phyloP scores from a whole-genome alignment of 1,140 invertebrate genomes.

The Nasonia vitripennis region DNA sequence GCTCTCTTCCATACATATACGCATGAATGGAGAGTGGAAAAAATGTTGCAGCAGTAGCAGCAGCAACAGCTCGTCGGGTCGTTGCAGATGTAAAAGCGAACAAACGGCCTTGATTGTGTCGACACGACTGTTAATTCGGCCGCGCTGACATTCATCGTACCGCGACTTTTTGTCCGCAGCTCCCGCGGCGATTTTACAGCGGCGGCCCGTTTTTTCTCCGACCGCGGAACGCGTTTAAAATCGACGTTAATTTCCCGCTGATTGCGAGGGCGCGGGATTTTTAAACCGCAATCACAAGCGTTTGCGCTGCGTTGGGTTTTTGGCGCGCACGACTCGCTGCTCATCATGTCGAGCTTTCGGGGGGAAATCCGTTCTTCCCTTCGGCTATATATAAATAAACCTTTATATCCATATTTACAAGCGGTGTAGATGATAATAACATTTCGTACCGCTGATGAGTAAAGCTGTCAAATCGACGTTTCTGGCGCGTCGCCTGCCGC shows the following conservation, averaged over 20 bases:
- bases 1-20: no score
- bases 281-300: background rate
- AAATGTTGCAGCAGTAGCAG: background rate
- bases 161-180: conserved; percentile 3
- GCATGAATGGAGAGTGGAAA: conserved; percentile 9
- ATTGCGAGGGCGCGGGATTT: conserved; percentile 12
- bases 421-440: no score
- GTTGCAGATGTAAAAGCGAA: conserved; percentile 17
- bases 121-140: conserved; percentile 39
- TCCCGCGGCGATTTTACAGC: conserved; percentile 5
- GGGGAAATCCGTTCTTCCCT: background rate
- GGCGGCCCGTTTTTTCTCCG: background rate
- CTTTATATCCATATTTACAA: no score
- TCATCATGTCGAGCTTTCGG: background rate
- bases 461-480: background rate
- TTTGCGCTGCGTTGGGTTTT: background rate
- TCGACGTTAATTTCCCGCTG: conserved; percentile 37
- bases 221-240: conserved; percentile 19
- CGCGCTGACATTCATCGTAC: conserved; percentile 29
- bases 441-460: no score
- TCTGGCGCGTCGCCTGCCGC: no score
- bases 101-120: conserved; percentile 46
- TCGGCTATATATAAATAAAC: background rate
- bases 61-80: background rate
- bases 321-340: background rate